phyloP scores from a whole-genome alignment of 2,797 vertebrate genomes.

The Sebastolobus altivelis region DNA sequence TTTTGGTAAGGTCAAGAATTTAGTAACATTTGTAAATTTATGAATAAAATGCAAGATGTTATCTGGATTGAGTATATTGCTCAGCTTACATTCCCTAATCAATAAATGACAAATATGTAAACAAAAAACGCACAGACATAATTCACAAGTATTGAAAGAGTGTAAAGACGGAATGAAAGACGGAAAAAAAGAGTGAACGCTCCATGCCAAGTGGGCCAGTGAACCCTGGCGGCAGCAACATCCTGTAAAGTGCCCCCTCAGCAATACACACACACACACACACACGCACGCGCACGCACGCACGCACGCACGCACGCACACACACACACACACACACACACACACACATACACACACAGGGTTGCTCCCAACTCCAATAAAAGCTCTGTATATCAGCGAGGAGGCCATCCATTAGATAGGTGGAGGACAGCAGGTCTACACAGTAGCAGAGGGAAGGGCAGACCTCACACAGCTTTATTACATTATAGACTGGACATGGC shows the following conservation, averaged over 20 bases:
- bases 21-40: not conserved
- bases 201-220: slow-evolving; percentile 62
- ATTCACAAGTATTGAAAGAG: slow-evolving; percentile 10
- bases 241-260: slow-evolving; percentile 68
- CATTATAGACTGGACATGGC: slow-evolving; percentile 44
- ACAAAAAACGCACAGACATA: not conserved
- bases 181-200: slow-evolving; percentile 4
- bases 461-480: slow-evolving; percentile 61
- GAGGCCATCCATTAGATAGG: slow-evolving; percentile 65
- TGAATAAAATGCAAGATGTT: not conserved
- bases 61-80: not conserved
- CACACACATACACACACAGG: not conserved
- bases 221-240: slow-evolving; percentile 55
- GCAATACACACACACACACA: slow-evolving; percentile 33
- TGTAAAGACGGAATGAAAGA: slow-evolving; percentile 23
- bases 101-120: slow-evolving; percentile 2
- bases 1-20: not conserved
- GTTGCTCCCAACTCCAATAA: slow-evolving; percentile 23
- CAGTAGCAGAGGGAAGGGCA: slow-evolving; percentile 40
- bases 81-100: not conserved
- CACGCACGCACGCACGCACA: no score
- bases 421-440: slow-evolving; percentile 57
- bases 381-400: slow-evolving; percentile 38
- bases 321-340: not conserved
- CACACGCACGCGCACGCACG: not conserved